phyloP scores from a whole-genome alignment of 2,888 invertebrate genomes.

The Lithosia quadra region DNA sequence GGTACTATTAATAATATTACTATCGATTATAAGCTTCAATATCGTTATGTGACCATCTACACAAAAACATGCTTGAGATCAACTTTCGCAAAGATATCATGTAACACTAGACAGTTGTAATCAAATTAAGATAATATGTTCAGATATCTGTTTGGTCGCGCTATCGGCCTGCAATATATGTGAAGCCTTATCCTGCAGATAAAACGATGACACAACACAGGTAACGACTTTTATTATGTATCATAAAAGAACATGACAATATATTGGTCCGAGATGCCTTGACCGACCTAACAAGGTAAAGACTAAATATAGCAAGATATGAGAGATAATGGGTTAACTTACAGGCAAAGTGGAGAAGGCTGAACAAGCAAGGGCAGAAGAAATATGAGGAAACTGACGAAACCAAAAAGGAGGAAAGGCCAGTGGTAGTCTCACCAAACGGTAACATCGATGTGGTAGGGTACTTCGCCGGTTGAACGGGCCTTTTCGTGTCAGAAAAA shows the following conservation, averaged over 20 bases:
- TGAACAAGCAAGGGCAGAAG: too few relatives aligned
- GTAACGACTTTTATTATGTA: neutral
- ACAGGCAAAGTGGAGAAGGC: too few relatives aligned
- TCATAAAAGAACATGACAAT: neutral
- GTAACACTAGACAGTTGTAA: conserved; percentile 16
- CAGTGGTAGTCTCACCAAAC: too few relatives aligned
- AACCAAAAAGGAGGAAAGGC: too few relatives aligned
- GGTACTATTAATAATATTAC: neutral
- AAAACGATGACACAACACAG: conserved; percentile 10
- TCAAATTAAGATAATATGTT: conserved; percentile 19
- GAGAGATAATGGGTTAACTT: too few relatives aligned
- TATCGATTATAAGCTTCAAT: neutral
- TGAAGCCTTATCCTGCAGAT: conserved; percentile 36
- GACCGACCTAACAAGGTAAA: neutral
- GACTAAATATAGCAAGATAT: too few relatives aligned
- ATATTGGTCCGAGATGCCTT: neutral
- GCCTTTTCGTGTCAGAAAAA: too few relatives aligned
- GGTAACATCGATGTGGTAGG: neutral
- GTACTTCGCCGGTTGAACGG: neutral
- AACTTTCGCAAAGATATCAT: conserved; percentile 7
- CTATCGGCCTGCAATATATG: conserved; percentile 32
- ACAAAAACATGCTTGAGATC: conserved; percentile 1
- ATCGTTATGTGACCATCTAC: neutral
- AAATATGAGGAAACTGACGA: too few relatives aligned
- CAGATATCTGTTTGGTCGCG: conserved; percentile 27